phyloP scores from a whole-genome alignment of 2,888 invertebrate genomes.

The Tupiocoris notatus region DNA sequence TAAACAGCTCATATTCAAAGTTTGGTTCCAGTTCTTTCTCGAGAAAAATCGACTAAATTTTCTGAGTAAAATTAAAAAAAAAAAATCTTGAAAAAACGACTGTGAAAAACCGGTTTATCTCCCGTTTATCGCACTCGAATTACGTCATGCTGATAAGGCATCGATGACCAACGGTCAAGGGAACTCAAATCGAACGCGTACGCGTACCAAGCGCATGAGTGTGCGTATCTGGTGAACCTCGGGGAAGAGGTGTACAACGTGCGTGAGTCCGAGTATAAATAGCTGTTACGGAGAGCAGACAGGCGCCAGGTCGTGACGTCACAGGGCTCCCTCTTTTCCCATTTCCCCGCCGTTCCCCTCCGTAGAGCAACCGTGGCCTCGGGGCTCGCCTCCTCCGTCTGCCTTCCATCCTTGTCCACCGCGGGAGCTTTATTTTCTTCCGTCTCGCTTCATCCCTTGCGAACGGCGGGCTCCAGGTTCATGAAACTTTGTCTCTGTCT shows the following conservation, averaged over 20 bases:
- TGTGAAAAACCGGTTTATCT: too few species aligned
- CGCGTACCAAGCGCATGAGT: not conserved
- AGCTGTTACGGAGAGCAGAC: conserved; percentile 44
- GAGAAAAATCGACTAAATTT: too few species aligned
- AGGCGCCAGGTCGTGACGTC: conserved; percentile 46
- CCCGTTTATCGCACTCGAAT: too few species aligned
- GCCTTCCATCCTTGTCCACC: not conserved
- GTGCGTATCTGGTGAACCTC: not conserved
- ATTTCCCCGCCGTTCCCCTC: not conserved
- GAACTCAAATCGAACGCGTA: not conserved
- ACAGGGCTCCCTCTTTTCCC: conserved; percentile 27
- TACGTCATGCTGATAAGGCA: not conserved
- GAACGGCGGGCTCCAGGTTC: not conserved
- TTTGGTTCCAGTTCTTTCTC: too few species aligned
- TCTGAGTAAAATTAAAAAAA: too few species aligned
- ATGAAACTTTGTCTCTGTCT: not conserved
- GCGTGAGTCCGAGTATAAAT: conserved; percentile 44
- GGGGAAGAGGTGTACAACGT: conserved; percentile 14
- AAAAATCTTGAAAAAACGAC: too few species aligned
- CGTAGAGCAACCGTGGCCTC: not conserved
- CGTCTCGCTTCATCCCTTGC: not conserved
- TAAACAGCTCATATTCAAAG: too few species aligned
- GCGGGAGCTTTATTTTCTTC: not conserved
- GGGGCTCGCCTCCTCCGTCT: not conserved
- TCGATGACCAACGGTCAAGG: too few species aligned